Conservation (phyloP, 2,113 vertebrate species). For the Phodopus roborovskii region DNA sequence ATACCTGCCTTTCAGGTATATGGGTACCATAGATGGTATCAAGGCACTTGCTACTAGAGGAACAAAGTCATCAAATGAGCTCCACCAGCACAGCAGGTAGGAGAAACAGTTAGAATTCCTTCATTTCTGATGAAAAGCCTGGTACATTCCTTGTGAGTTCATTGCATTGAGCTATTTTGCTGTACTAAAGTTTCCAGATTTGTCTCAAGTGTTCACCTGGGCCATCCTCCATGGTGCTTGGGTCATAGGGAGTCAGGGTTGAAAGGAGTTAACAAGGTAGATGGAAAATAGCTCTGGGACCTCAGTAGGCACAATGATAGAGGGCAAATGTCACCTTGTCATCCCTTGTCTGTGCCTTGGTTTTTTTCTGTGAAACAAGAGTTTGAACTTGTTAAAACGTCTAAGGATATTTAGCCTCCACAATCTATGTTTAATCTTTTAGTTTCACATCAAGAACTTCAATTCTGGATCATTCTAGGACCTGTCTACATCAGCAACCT, state of each 20-base stretch:
- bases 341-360: not conserved
- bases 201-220: not conserved
- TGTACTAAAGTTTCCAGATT: not conserved
- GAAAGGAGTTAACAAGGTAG: not conserved
- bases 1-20: not conserved
- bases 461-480: not conserved
- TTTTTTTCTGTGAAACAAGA: not conserved
- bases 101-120: not conserved
- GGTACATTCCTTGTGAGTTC: not conserved
- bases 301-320: not conserved
- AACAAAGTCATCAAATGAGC: not conserved
- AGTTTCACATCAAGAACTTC: not conserved
- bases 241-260: not conserved
- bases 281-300: not conserved
- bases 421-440: not conserved
- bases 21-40: not conserved
- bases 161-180: not conserved
- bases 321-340: not conserved
- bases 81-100: not conserved
- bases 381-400: constrained; percentile 16
- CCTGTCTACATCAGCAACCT: constrained; percentile 41
- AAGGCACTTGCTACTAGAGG: not conserved
- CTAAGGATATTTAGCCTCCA: not conserved
- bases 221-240: not conserved
- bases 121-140: not conserved